Base-by-base conservation (phyloP, 2,888 invertebrate genomes). In the Parnassius glacialis region DNA sequence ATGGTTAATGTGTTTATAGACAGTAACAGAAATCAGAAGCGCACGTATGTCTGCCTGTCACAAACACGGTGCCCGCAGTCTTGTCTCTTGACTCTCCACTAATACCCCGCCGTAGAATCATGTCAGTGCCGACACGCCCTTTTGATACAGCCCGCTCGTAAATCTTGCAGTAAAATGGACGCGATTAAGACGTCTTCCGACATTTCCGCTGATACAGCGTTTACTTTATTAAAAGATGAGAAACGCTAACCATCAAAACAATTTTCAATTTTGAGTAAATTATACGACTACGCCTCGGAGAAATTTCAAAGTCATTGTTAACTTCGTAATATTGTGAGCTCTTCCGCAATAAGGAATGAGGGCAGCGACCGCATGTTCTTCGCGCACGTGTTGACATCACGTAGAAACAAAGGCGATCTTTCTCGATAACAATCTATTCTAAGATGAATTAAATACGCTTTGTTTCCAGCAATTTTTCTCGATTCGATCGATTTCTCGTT, bases 221-320 rank as follows among this genome's bases (percentile, higher is more conserved):
- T 57, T 59, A 47, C 13, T 60, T 65, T 62, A 64, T 52, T 54
- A 63, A 51, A 65, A 64, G 55, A 67, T 66, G 61, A 65, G 66
- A 69, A 48, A 65, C 64, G 47, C 54, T 60, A 61, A 56, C 64
- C 56, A 66, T 67, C 64, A 68, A 69, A 69, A 69, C 67, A 68
- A 67, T 68, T 68, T 70, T 65, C 67, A 68, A 67, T 68, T 68
- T 70, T 65, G 61, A 61, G 59, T 68, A 68, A 67, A 57, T 69
- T 67, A 70, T 65, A 65, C 64, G 67, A 65, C 67, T 58, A 64
- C 68, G 68, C 57, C 61, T 64, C 64, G 61, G 66, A 57, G 64
- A 63, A 66, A 54, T 68, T 67, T 68, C 65, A 52, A 52, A 61
- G 56, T 59, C 68, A 66, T 68, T 69, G 70, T 68, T 69, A 65